phyloP scores from a whole-genome alignment of 2,888 invertebrate species.

The Incurvaria masculella region DNA sequence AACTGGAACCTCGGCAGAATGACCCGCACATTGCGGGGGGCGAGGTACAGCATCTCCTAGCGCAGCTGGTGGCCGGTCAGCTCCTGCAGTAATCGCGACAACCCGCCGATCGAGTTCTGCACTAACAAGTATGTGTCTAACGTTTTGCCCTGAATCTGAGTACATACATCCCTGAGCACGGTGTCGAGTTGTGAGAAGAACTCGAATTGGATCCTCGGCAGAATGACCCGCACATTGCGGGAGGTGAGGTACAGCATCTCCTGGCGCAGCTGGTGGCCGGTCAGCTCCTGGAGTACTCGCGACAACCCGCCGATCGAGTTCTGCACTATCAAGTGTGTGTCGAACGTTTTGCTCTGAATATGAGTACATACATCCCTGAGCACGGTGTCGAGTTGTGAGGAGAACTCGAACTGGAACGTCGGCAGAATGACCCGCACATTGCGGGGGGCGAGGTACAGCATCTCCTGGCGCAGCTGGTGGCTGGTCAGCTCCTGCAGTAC shows the following conservation, averaged over 20 bases:
- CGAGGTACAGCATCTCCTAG: too few relatives aligned
- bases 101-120: too few relatives aligned
- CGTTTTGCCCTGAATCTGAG: too few relatives aligned
- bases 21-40: too few relatives aligned
- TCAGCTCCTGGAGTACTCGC: slow-evolving; percentile 55
- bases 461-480: slow-evolving; percentile 49
- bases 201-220: slow-evolving; percentile 76
- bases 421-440: slow-evolving; percentile 65
- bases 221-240: slow-evolving; percentile 55
- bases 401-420: slow-evolving; percentile 71
- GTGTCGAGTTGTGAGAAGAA: slow-evolving; percentile 61
- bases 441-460: slow-evolving; percentile 57
- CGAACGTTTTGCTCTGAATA: slow-evolving; percentile 71
- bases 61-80: too few relatives aligned
- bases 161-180: slow-evolving; percentile 60
- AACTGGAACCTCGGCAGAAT: too few relatives aligned
- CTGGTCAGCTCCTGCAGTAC: slow-evolving; percentile 58
- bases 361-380: slow-evolving; percentile 63
- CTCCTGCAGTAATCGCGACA: too few relatives aligned
- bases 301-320: slow-evolving; percentile 60
- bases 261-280: slow-evolving; percentile 49
- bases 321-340: slow-evolving; percentile 72
- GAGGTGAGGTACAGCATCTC: slow-evolving; percentile 60
- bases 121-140: too few relatives aligned
- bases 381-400: slow-evolving; percentile 58